Conservation (phyloP, 1,140 invertebrate genomes). For the Propsilocerus akamusi region DNA sequence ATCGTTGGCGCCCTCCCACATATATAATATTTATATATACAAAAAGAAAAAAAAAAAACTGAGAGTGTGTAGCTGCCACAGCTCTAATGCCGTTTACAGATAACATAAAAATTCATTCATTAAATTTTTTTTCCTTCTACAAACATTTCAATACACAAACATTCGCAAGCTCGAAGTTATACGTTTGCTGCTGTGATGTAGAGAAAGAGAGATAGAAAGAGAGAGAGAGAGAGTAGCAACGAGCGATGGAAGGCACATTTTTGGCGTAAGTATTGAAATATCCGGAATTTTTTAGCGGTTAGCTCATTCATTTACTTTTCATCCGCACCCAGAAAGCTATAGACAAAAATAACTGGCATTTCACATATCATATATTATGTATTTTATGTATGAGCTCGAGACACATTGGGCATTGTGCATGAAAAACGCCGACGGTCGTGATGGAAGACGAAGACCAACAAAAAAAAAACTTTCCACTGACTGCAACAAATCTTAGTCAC, state of each 20-base stretch:
- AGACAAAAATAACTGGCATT: no score
- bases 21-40: neutral
- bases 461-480: no score
- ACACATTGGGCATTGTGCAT: no score
- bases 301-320: constrained; percentile 2
- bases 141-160: neutral
- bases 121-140: neutral
- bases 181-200: no score
- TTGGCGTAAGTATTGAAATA: neutral
- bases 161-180: neutral
- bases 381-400: no score
- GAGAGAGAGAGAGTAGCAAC: neutral
- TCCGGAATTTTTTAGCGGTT: neutral
- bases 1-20: neutral
- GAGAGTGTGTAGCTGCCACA: no score
- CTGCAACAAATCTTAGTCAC: no score
- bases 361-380: no score
- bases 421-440: no score
- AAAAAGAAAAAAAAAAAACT: neutral
- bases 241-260: no score
- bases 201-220: no score
- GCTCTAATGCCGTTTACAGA: neutral
- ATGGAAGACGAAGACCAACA: no score
- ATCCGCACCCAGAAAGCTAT: constrained; percentile 2
- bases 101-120: constrained; percentile 4